Evolutionary conservation across 92 coral and sea anemone genomes (phyloP), one percentile per base, ranked within the genome.

Genomic region (Zoanthus solanderi): DNA sequence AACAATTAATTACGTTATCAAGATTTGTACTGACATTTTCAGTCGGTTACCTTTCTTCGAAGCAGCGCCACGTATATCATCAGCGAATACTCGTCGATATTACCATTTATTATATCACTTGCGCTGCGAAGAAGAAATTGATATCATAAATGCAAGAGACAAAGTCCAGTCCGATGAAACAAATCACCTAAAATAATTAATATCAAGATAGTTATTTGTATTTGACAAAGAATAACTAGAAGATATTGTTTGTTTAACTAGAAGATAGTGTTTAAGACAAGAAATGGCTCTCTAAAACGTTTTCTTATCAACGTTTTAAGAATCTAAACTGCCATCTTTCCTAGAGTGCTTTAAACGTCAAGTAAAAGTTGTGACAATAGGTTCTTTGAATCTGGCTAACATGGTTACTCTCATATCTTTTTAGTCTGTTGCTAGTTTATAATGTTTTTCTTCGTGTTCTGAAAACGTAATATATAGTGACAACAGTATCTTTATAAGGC

Each of bases 61-160:
- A 95, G 85, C 47, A 95, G 75, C 28, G 98, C 96, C 61, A 95
- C 89, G 69, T 95, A 95, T 16, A 95, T 95, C 34, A 95, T 78
- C 37, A 95, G 79, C 5, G 98, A 85, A 84, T 95, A 93, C 37
- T 95, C 98, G 32, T 95, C 96, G 34, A 89, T 83, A 50, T 87
- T 87, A 13, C 92, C 94, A 17, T 93, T 92, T 75, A 91, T 78
- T 61, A 94, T 46, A 18, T 89, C 90, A 3, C 84, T 77, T 42
- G 96, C 78, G 76, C 98, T 94, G 89, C 12, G 9, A 50, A 50
- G 56, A 4, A 50, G 12, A 50, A 50, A 50, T 7, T 50, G 9
- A 11, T 50, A 37, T 37, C 42, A 4, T n/a, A 63, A 63, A 63
- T 17, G 9, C 31, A 58, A 0, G 6, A 13, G 66, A 13, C 5